Conservation (phyloP, 37 sponge, comb jelly and placozoan species). For the Halisarca cf. caerulea region DNA sequence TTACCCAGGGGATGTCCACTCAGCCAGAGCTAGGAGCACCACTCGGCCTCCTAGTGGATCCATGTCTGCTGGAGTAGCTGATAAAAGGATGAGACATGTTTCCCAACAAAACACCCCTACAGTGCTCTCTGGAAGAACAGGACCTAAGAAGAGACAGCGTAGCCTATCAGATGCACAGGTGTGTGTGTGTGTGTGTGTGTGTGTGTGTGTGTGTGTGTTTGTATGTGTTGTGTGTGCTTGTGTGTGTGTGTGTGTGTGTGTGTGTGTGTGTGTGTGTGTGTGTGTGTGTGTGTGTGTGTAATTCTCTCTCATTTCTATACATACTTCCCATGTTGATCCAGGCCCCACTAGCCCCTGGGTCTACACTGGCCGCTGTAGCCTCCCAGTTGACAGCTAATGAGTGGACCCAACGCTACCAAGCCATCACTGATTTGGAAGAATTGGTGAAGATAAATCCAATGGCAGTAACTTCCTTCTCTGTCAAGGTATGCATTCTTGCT, state of each 20-base stretch:
- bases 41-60: constrained; percentile 35
- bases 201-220: too few relatives aligned
- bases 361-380: too few relatives aligned
- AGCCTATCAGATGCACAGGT: constrained; percentile 18
- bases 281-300: too few relatives aligned
- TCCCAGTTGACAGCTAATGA: constrained; percentile 46
- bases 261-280: too few relatives aligned
- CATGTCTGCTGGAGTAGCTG: constrained; percentile 10
- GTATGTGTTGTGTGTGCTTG: too few relatives aligned
- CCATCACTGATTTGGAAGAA: constrained; percentile 51
- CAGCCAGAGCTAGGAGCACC: constrained; percentile 16
- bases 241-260: too few relatives aligned
- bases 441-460: constrained; percentile 28
- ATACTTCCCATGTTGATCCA: too few relatives aligned
- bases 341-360: too few relatives aligned
- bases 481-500: constrained; percentile 30
- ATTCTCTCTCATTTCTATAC: too few relatives aligned
- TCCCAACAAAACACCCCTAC: not conserved
- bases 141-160: not conserved
- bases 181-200: not conserved
- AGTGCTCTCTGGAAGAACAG: too few relatives aligned
- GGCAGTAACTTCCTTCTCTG: constrained; percentile 30
- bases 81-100: not conserved
- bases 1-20: constrained; percentile 44
- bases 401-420: constrained; percentile 74